Conservation (phyloP, 2,797 vertebrate genomes). For the Tadarida brasiliensis region DNA sequence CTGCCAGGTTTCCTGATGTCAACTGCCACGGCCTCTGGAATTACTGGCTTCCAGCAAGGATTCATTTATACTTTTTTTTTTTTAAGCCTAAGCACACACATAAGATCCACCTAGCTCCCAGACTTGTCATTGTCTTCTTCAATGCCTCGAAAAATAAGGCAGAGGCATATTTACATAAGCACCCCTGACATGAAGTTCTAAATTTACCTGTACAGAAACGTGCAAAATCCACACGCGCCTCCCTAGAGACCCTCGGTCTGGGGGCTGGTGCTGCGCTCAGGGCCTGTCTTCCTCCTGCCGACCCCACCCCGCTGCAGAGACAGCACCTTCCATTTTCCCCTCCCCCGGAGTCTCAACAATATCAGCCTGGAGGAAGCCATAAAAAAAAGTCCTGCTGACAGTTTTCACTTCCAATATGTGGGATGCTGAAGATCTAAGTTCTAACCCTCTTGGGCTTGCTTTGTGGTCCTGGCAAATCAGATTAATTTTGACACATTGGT, state of each 20-base stretch:
- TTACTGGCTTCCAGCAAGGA: constrained; percentile 1
- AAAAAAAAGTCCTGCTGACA: not conserved
- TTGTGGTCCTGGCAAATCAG: not conserved
- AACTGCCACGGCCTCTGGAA: not conserved
- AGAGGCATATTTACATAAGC: not conserved
- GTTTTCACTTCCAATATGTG: not conserved
- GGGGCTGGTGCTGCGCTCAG: not conserved
- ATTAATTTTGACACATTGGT: not conserved
- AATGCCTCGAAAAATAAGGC: not conserved
- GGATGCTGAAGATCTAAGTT: not conserved
- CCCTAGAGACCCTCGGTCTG: accelerated
- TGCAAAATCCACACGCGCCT: not conserved
- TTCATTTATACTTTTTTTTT: not conserved
- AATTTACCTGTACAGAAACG: not conserved
- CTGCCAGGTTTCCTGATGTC: not conserved
- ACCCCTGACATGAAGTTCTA: constrained; percentile 5
- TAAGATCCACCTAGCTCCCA: not conserved
- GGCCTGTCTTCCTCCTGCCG: accelerated
- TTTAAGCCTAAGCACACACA: not conserved
- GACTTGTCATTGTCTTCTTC: not conserved
- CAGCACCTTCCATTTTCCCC: not conserved
- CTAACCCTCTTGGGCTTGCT: not conserved
- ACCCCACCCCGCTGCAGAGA: accelerated
- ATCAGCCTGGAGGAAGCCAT: not conserved
- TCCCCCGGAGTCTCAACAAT: not conserved